phyloP scores from a whole-genome alignment of 2,797 vertebrate genomes.

The Micrastur ruficollis region DNA sequence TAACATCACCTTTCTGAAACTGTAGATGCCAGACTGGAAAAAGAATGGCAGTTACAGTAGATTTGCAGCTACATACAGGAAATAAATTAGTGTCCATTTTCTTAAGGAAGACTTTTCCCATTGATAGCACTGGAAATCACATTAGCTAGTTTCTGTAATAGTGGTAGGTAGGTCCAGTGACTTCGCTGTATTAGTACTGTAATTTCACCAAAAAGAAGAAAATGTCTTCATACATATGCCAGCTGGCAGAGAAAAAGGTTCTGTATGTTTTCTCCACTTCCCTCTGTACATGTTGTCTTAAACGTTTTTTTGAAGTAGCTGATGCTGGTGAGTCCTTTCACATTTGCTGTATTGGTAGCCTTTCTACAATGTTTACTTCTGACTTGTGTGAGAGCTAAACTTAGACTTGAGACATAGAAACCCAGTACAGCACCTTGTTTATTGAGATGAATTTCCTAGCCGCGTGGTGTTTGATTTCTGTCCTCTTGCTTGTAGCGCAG shows the following conservation, averaged over 20 bases:
- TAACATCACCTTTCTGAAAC: not conserved
- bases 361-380: slow-evolving; percentile 37
- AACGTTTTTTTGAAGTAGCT: not conserved
- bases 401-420: slow-evolving; percentile 17
- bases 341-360: not conserved
- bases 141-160: not conserved
- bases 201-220: not conserved
- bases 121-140: not conserved
- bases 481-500: not conserved
- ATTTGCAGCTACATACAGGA: not conserved
- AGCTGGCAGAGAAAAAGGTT: not conserved
- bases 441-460: not conserved
- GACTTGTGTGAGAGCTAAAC: slow-evolving; percentile 28
- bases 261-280: not conserved
- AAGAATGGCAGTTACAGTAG: not conserved
- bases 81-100: not conserved
- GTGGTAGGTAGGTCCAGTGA: not conserved
- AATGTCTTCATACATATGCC: not conserved
- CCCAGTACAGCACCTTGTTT: slow-evolving; percentile 40
- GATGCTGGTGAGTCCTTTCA: not conserved
- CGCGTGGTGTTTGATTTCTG: not conserved
- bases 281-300: not conserved
- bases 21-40: not conserved
- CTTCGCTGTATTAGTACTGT: not conserved
- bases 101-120: not conserved